Conservation (phyloP, 2,888 invertebrate species). For the Idaea dimidiata region DNA sequence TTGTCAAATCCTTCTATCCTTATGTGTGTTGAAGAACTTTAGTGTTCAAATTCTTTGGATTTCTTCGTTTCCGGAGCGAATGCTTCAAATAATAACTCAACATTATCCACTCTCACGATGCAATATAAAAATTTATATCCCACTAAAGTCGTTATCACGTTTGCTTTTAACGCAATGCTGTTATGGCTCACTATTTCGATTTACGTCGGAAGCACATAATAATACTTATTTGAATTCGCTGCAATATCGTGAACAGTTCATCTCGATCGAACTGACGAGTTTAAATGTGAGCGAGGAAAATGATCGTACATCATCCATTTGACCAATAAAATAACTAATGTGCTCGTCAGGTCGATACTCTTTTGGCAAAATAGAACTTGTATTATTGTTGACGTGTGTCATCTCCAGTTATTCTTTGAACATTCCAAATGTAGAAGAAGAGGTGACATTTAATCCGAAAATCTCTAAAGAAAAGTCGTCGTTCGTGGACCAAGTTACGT, state of each 20-base stretch:
- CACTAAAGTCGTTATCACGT: conserved; percentile 39
- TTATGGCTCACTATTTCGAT: neutral
- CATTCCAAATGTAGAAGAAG: conserved; percentile 18
- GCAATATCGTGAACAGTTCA: neutral
- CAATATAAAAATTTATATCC: conserved; percentile 35
- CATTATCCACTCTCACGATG: neutral
- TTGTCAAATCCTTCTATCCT: too few species aligned
- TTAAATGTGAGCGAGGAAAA: neutral
- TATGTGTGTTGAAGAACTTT: neutral
- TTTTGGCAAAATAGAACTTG: neutral
- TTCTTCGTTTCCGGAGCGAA: neutral
- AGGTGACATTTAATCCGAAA: conserved; percentile 20
- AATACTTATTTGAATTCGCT: neutral
- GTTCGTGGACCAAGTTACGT: neutral
- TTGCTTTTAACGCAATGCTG: conserved; percentile 5
- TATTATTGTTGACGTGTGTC: neutral
- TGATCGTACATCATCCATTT: neutral
- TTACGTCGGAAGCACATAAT: neutral
- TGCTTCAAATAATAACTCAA: neutral
- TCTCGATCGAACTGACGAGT: neutral
- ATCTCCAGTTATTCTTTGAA: neutral
- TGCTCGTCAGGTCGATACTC: neutral
- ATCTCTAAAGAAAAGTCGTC: conserved; percentile 5
- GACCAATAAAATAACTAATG: neutral
- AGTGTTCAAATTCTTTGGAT: neutral